Percentiles rank a stretch among this genome's conserved stretches.
phyloP scores from a whole-genome alignment of 92 coral and sea anemone genomes.

The Paragorgia papillata region DNA sequence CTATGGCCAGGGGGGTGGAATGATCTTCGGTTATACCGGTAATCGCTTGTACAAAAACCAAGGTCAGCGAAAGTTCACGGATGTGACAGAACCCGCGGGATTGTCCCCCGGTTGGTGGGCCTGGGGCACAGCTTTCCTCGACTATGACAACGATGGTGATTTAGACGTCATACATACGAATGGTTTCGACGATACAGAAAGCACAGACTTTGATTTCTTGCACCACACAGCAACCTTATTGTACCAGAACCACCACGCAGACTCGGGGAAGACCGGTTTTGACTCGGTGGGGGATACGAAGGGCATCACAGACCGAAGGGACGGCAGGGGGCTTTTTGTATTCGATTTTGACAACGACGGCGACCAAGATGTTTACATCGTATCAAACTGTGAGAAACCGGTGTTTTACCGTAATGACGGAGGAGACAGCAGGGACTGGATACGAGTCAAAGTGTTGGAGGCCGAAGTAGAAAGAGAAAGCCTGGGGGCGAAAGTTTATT shows the following conservation, averaged over 20 bases:
- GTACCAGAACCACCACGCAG: constrained; percentile 73
- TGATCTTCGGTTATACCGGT: constrained; percentile 93
- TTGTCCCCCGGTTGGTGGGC: constrained; percentile 92
- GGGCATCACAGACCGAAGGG: constrained; percentile 83
- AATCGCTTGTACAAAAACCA: constrained; percentile 78
- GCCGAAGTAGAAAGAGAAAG: constrained; percentile 83
- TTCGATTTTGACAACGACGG: constrained; percentile 98
- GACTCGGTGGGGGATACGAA: constrained; percentile 67
- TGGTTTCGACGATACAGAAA: constrained; percentile 96
- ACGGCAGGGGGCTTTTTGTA: constrained; percentile 89
- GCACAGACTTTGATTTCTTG: constrained; percentile 93
- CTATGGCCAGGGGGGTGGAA: constrained; percentile 82
- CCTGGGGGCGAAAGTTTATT: constrained; percentile 79
- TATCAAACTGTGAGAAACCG: constrained; percentile 77
- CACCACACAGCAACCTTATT: constrained; percentile 88
- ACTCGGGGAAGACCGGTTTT: constrained; percentile 62
- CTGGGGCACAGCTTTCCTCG: constrained; percentile 97
- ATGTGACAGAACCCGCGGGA: constrained; percentile 79
- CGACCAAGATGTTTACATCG: constrained; percentile 86
- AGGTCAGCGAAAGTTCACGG: constrained; percentile 86
- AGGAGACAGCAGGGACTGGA: constrained; percentile 79
- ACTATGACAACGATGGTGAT: constrained; percentile 97
- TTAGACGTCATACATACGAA: constrained; percentile 90
- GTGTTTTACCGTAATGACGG: constrained; percentile 90
- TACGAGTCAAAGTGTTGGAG: constrained; percentile 86